Base-by-base conservation (phyloP, 1,140 invertebrate genomes). In the Halotydeus destructor region DNA sequence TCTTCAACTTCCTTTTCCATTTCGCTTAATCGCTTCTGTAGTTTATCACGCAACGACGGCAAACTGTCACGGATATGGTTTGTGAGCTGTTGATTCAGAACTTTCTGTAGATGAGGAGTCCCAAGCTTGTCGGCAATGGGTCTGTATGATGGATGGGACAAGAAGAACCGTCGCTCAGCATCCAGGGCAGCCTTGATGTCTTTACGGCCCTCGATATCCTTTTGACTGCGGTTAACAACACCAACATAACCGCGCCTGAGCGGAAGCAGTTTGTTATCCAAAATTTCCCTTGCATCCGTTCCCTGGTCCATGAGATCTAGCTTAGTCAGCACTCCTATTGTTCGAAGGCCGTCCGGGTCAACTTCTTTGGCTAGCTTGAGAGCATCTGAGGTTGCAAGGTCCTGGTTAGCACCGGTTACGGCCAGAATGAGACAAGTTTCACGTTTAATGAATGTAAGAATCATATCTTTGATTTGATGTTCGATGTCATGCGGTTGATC, bases 31-130 rank as follows among this genome's bases (percentile, higher is more conserved):
- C 96, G 89, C 60, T 89, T 88, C 65, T 96, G 91, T 47, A 99
- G 66, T 61, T 84, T 86, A 57, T 97, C 93, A 19, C 91, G 67
- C 34, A 99, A 68, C 9, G 79, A 76, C 28, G 93, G 93, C 51
- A 99, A 66, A 24, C 86, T 94, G 55, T 98, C 91, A 47, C 89
- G 69, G 55, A 99, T 99, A 62, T 99, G 93, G 68, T 98, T 98
- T 28, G 93, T 98, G 23, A 99, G 69, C 60, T 98, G 93, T 58
- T 96, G 86, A 67, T 98, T 99, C 9, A 99, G 67, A 31, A 93
- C 77, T 51, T 88, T 72, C 63, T 99, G 89, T 43, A 99, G 69
- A 65, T 89, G 93, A 1, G 88, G 84, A 12, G 93, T 97, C 37
- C 94, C 94, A 56, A 96, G 71, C 45, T 84, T 75, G 55, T 98